phyloP scores from a whole-genome alignment of 2,888 invertebrate genomes.

The Ophion ventricosus region DNA sequence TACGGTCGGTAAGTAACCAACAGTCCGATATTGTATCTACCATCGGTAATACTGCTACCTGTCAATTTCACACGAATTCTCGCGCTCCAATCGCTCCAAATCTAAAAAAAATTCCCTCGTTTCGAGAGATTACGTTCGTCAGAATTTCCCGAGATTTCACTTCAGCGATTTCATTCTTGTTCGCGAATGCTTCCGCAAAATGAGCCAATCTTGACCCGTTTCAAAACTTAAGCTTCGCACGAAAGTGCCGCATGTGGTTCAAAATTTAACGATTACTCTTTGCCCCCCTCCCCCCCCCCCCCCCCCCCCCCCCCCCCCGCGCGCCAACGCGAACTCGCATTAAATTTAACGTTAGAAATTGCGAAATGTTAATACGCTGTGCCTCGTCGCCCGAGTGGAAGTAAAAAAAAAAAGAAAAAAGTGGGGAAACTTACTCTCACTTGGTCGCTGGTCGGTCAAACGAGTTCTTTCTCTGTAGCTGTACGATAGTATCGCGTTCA shows the following conservation, averaged over 20 bases:
- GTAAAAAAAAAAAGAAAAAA: slow-evolving; percentile 70
- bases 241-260: neutral
- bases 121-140: slow-evolving; percentile 21
- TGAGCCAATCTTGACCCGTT: neutral
- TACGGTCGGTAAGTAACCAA: neutral
- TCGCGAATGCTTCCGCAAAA: neutral
- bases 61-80: neutral
- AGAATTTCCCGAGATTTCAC: slow-evolving; percentile 8
- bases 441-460: slow-evolving; percentile 54
- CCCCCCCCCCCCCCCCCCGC: too few relatives aligned
- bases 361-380: slow-evolving; percentile 65
- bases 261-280: neutral
- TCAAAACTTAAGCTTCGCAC: neutral
- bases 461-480: slow-evolving; percentile 55
- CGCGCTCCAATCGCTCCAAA: neutral
- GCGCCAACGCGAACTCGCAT: neutral
- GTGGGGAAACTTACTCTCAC: slow-evolving; percentile 78
- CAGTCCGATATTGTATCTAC: neutral
- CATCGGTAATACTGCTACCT: neutral
- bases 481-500: slow-evolving; percentile 45
- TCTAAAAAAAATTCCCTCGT: neutral
- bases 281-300: too few relatives aligned
- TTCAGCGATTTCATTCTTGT: neutral
- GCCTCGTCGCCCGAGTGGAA: slow-evolving; percentile 56
- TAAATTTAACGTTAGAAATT: neutral